Evolutionary conservation across 2,113 vertebrate species (phyloP), one percentile per base, ranked within the genome.

Genomic region (Euleptes europaea): DNA sequence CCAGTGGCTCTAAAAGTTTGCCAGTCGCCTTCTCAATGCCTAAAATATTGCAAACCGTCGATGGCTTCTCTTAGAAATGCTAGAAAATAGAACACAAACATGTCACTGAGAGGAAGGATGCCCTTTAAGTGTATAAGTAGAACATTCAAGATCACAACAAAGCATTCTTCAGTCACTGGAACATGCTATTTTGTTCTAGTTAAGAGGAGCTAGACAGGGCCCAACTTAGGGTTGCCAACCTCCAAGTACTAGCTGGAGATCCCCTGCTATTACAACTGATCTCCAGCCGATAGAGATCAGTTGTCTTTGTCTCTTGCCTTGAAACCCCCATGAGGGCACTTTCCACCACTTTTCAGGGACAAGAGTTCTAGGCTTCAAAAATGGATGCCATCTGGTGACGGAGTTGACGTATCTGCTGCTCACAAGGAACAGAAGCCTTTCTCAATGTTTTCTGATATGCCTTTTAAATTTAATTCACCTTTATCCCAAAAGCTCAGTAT

Each of bases 1-100:
- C 78, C 13, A 88, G 82, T 19, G 0, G 54, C 80, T 82, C 88
- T 60, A 76, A 70, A 72, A 63, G 69, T 79, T 83, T 90, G 82
- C 80, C 81, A 49, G 89, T 76, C 1, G 0, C 51, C 44, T 89
- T 51, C n/a, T 57, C 35, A 86, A n/a, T 86, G 88, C 82, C 73
- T 11, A 86, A 80, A 71, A 74, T 74, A 80, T 28, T 83, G 81
- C 82, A 35, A 54, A 80, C 83, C 89, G n/a, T 54, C 54, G 26
- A 33, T 2, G n/a, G 33, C 47, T 76, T 51, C 31, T 51, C 33
- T 11, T 35, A 26, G 9, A 73, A 47, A 44, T 73, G 23, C 40
- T 47, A 44, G 49, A 57, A 19, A 23, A 57, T 23, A 54, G 17
- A 54, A 54, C 31, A 33, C 49, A n/a, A 57, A 31, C 13, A 28